A percentile compares a stretch with the other conserved stretches of the same genome.
Evolutionary conservation across 2,113 vertebrate species (phyloP).

Genomic region (Rhea pennata): DNA sequence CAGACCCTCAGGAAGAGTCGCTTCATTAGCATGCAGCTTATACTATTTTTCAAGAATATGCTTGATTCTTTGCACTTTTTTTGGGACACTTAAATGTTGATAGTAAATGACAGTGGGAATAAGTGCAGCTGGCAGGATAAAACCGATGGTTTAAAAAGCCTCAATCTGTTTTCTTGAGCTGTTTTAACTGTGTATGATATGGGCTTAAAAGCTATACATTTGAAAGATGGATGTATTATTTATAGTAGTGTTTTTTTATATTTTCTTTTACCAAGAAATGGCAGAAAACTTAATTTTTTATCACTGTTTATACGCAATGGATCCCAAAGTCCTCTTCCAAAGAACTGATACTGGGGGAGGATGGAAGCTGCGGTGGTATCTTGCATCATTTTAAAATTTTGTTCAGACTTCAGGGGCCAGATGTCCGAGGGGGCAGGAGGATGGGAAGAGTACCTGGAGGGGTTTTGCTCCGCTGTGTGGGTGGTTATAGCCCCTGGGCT

Average conservation of each 20-base stretch:
- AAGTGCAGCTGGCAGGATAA: constrained; percentile 56
- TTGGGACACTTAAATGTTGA: constrained; percentile 51
- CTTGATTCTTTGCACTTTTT: constrained; percentile 42
- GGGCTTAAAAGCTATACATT: constrained; percentile 43
- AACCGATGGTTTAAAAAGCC: constrained; percentile 57
- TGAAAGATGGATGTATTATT: constrained; percentile 25
- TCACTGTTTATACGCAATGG: constrained; percentile 11
- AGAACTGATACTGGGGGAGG: neutral
- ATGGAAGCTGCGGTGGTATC: neutral
- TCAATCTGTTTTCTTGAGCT: constrained; percentile 69
- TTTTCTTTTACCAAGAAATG: constrained; percentile 41
- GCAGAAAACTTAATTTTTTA: constrained; percentile 48
- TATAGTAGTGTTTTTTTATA: constrained; percentile 36
- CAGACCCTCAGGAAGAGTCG: constrained; percentile 50
- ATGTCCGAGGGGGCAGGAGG: neutral
- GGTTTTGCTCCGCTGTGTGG: neutral
- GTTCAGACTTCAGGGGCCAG: neutral
- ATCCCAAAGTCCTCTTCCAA: constrained; percentile 10
- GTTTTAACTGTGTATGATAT: constrained; percentile 42
- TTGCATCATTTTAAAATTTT: constrained; percentile 13
- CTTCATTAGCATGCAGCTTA: constrained; percentile 61
- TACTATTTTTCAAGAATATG: constrained; percentile 45
- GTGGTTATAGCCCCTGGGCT: neutral
- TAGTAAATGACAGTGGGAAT: constrained; percentile 61
- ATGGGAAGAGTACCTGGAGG: neutral